Base-by-base conservation (phyloP, 2,888 invertebrate genomes). In the Zygothrica quintamaculata region DNA sequence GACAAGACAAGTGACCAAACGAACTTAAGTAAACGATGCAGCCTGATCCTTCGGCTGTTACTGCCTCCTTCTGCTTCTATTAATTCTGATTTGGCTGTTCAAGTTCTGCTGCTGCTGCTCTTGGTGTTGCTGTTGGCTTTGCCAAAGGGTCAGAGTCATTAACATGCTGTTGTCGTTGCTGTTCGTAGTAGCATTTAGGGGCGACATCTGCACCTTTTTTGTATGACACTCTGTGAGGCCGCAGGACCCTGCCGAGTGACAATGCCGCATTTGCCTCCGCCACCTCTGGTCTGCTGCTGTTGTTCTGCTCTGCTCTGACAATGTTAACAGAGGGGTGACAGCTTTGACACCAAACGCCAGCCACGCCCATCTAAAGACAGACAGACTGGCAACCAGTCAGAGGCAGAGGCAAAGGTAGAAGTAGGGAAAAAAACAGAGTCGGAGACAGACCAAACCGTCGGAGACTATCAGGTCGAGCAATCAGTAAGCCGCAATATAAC, bases 161-260 rank as follows among this genome's bases (percentile, higher is more conserved):
- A 84, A 84, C 87, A 84, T 84, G 74, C 65, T 86, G 84, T 81
- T 81, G 78, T 84, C 73, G 65, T 73, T 71, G 77, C 40, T 57
- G 70, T 40, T 59, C 47, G 29, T 22, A 52, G 61, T 66, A 79
- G 74, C 84, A 79, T 74, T 82, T 74, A 73, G 68, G 68, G 80
- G 66, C 80, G 79, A 79, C 85, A 81, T 81, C 81, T 81, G 85
- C 77, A 85, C 84, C 86, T 82, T 85, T 76, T n/a, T 69, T 65
- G 58, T 66, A 48, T 50, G 59, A 56, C 74, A 73, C 68, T 60
- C 48, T 43, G 18, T 22, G 50, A 52, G 39, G 64, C 71, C 65
- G 58, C 60, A 57, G 55, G 52, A 29, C 33, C 39, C 39, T 48
- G 43, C 5, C 11, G 16, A 16, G 18, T 22, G 33, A 33, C 33